Evolutionary conservation across 1,140 invertebrate species (phyloP), one percentile per base, ranked within the genome.

Genomic region (Linepithema humile): DNA sequence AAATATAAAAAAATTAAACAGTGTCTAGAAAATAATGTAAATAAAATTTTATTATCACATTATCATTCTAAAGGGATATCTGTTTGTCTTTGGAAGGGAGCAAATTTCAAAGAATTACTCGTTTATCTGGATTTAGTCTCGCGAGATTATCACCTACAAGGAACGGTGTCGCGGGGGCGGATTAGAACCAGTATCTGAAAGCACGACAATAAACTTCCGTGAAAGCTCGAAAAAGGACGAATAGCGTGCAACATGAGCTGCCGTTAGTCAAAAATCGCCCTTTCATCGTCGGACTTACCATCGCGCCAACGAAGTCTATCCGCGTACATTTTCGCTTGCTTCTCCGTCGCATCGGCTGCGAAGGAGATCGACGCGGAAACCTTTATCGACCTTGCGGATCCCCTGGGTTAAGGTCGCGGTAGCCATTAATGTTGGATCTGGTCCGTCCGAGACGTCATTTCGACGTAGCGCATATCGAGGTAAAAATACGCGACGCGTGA

Each of bases 161-260:
- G 23, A 45, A 45, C 10, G 40, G 15, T 1, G 69, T 43, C 59
- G 12, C 29, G 40, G 4, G 9, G 29, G 10, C 23, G 69, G 83
- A 86, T 86, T 86, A 86, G 50, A 48, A 15, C 15, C 50, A 20
- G 40, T 50, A 43, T 73, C 62, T 55, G 40, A 9, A 40, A 10
- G 78, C 29, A 29, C 23, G 40, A 82, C 59, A 78, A 82, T 83
- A 83, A 85, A 83, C 78, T 85, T 12, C 6, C 65, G 2, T 50
- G 72, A 72, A 78, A 64, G 55, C 45, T 69, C 23, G 40, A 23
- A 38, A 35, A 65, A 57, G n/a, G 29, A 50, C 26, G 64, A 40
- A 32, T 43, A 48, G 15, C 38, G 84, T 29, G 55, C 43, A 73
- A 70, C n/a, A 29, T 38, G 78, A 82, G 20, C 43, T 10, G 32